Base-by-base conservation (phyloP, 2,888 invertebrate genomes). In the Drosophila kanekoi region DNA sequence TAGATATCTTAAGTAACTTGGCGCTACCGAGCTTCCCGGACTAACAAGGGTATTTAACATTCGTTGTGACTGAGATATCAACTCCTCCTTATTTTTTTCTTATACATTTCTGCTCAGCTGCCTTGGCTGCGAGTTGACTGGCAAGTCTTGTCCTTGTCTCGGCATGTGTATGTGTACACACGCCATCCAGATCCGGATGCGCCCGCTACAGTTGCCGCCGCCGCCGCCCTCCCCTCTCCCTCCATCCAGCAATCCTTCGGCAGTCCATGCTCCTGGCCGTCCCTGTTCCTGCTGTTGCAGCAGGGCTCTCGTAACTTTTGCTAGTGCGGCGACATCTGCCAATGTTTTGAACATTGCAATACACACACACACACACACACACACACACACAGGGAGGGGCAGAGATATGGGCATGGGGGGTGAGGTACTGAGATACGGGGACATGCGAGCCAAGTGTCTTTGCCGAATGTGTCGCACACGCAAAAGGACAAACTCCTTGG, bases 401-500 rank as follows among this genome's bases (percentile, higher is more conserved):
- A 5, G 33, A 8, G 18, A 8, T n/a, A n/a, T 9, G 18, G 37
- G 28, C 28, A 28, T 8, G 28, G 28, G n/a, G 28, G 28, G 28
- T 28, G 28, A 8, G 41, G n/a, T 40, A n/a, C 47, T 49, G 48
- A 62, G 70, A 59, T 41, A 47, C 41, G 40, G 45, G 60, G 54
- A 67, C 73, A 67, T 78, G 75, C 53, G 53, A 69, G 75, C 65
- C 76, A 75, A 75, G 79, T 76, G 79, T 79, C 61, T 73, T 63
- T 58, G 63, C 51, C 61, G 63, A 60, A 65, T 68, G 72, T 77
- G 73, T 70, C 62, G 68, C 80, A 77, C 81, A 75, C 74, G 78
- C 79, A 75, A 84, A 75, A 83, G 84, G 87, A 83, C 81, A 88
- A 87, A 88, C 89, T 88, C 85, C 87, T 81, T 88, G 78, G 81